Base-by-base conservation (phyloP, 2,888 invertebrate species). In the Xanthia icteritia region DNA sequence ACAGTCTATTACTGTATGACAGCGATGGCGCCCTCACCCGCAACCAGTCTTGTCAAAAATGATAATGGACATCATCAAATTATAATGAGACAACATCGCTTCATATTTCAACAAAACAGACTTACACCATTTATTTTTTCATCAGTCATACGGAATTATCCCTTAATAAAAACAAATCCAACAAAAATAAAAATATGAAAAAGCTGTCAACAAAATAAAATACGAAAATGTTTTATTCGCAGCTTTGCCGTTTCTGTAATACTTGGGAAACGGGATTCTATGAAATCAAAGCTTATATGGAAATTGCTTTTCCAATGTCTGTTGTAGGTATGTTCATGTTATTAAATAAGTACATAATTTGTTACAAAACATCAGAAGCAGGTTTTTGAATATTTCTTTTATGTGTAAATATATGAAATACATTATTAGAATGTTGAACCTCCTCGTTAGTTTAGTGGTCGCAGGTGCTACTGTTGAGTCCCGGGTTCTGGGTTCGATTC, bases 231-330 rank as follows among this genome's bases (percentile, higher is more conserved):
- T 69, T 74, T 73, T 42, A 74, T 51, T 77, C 36, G 31, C 36
- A 42, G 66, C 36, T 67, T 60, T 54, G 6, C n/a, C 27, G 56
- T 58, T 42, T 69, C 42, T 56, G 70, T 73, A 60, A 71, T 84
- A 71, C 56, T 66, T 67, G 63, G 65, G 64, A 76, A 79, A 61
- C 42, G 58, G 69, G 61, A 56, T 71, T 83, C 56, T 79, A 64
- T 73, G 39, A 79, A 83, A 74, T 82, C 83, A 83, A 79, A 82
- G 82, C 63, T 71, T 65, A 36, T 51, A 60, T 72, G 64, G 60
- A 82, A 82, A 82, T 83, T 82, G 68, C 64, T 82, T 82, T 79
- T 51, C 70, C 79, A 71, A 83, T 83, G 63, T 73, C 45, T 63
- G 15, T 23, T 56, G 48, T 56, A 39, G 20, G 80, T 79, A 68